Evolutionary conservation across 2,113 vertebrate genomes (phyloP), one percentile per base, ranked within the genome.

Genomic region (Zingel zingel): DNA sequence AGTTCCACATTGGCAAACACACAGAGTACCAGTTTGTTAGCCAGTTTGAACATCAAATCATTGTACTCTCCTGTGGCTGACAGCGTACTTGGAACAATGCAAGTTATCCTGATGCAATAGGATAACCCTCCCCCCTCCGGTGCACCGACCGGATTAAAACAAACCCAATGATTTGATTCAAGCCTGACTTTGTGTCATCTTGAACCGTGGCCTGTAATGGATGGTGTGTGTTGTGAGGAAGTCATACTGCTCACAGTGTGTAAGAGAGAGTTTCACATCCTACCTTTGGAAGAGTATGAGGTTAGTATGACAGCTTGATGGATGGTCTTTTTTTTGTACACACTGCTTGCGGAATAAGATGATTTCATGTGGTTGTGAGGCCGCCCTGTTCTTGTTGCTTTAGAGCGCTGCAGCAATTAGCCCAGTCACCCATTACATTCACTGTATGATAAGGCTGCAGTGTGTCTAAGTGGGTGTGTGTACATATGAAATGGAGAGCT

Each of bases 321-420:
- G 84, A 94, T 91, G 85, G 39, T 54, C 61, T 66, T 66, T 77
- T 66, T 67, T 76, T 64, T 78, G 80, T 12, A 45, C 66, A 33
- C 56, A 2, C 66, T 64, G 81, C 66, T 82, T 80, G 82, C 7
- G 72, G 84, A 89, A 77, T 67, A 39, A 74, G 81, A 88, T 75
- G 80, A 86, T 86, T 93, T 78, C 72, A 91, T 90, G 93, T 84
- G 89, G 91, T 84, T 25, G 72, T 58, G 88, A 86, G 79, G 81
- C 83, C 80, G 53, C 65, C 18, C 78, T 75, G 78, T 81, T 88
- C 56, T 82, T 51, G 62, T 64, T 81, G 75, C 78, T 83, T 71
- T 68, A 65, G 56, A 82, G 77, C 36, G 45, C 63, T 74, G 74
- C 83, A 83, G 89, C 82, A 89, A 92, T 92, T 93, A 92, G 88